Evolutionary conservation across 2,797 vertebrate genomes (phyloP), one percentile per base, ranked within the genome.

Genomic region (Octomys mimax): DNA sequence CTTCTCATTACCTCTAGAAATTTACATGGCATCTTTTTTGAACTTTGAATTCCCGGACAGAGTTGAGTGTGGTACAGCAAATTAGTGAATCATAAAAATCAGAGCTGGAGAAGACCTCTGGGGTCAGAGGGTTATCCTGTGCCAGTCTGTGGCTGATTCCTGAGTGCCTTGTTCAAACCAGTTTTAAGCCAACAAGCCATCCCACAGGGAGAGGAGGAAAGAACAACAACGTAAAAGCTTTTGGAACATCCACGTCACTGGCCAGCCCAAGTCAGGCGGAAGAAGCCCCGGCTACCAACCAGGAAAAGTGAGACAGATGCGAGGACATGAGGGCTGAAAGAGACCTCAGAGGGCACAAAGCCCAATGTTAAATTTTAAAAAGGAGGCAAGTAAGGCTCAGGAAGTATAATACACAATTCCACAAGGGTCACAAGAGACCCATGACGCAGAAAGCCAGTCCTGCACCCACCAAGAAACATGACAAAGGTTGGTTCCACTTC

Each of bases 61-160:
- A 94, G 66, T 82, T 92, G 93, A 95, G 83, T 92, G 96, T 83
- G 92, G 94, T 95, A 68, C 19, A 4, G 95, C 96, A 97, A 98
- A 97, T 98, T 96, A 97, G 96, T 96, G 95, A 98, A 97, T 98
- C 98, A 97, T 98, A 97, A 94, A 97, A 97, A 96, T 95, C 92
- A 96, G 92, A 96, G 96, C 57, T 96, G 96, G 86, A 86, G 97
- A 95, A 96, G 93, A 92, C 77, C 87, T 97, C 90, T 88, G 86
- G 96, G 97, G 97, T 97, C 96, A 94, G 39, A 52, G 93, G 97
- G 97, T 97, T 96, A 96, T 87, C 96, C 92, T 96, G 88, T 92
- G 97, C 95, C 96, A 96, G 94, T 97, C 95, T 87, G 79, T 79
- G 95, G 92, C 96, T 96, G 93, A 75, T 78, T 94, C 93, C 84